Evolutionary conservation across 2,113 vertebrate species (phyloP).

Genomic region (Raja brachyura): DNA sequence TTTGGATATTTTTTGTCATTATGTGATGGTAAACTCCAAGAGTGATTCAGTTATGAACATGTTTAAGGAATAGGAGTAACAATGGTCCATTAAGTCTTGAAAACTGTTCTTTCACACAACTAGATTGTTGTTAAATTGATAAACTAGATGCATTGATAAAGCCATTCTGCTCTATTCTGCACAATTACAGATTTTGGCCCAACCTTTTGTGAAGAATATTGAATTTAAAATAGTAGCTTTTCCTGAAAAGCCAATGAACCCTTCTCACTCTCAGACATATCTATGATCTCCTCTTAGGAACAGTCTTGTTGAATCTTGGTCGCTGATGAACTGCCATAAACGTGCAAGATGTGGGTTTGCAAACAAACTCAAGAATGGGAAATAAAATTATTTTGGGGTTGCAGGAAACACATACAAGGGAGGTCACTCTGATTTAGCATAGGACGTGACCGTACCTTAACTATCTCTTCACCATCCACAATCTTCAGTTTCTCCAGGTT

Average conservation of each 20-base stretch:
- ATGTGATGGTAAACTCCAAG: no score
- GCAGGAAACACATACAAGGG: no score
- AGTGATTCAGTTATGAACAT: no score
- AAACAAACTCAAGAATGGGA: neutral
- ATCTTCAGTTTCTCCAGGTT: conserved; percentile 91
- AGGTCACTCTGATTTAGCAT: neutral
- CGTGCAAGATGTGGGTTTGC: neutral
- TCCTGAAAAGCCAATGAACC: no score
- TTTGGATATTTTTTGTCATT: neutral
- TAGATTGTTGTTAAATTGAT: no score
- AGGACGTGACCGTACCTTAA: conserved; percentile 67
- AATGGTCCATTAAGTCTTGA: no score
- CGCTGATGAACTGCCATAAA: neutral
- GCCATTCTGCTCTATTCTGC: neutral
- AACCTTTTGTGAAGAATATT: neutral
- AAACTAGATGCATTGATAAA: no score
- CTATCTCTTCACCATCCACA: conserved; percentile 94
- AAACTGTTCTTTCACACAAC: no score
- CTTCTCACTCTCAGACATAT: neutral
- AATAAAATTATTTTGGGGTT: neutral
- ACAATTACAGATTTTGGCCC: neutral
- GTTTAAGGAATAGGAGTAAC: no score
- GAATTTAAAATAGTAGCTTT: neutral
- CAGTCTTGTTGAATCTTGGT: neutral
- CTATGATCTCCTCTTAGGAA: no score